A percentile compares a stretch with the other conserved stretches of the same genome.
phyloP scores from a whole-genome alignment of 1,140 invertebrate species.

The Drosophila suzukii region DNA sequence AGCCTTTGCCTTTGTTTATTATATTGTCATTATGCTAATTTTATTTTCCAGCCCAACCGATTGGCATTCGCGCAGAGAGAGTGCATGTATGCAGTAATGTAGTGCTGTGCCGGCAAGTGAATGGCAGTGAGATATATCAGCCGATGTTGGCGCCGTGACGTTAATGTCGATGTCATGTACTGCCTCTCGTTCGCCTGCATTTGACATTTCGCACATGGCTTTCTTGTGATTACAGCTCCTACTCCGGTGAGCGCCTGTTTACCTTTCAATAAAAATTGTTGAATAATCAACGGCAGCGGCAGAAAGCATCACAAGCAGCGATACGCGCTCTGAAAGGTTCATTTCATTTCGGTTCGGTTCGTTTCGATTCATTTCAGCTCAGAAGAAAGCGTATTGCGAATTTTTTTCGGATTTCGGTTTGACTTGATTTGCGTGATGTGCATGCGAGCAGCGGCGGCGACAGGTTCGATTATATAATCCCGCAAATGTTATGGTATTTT shows the following conservation, averaged over 20 bases:
- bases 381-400: slow-evolving; percentile 79
- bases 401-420: slow-evolving; percentile 35
- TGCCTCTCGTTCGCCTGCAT: slow-evolving; percentile 49
- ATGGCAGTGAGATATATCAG: slow-evolving; percentile 52
- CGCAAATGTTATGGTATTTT: slow-evolving; percentile 80
- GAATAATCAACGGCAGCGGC: slow-evolving; percentile 66
- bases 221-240: slow-evolving; percentile 62
- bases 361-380: slow-evolving; percentile 21
- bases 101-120: slow-evolving; percentile 51
- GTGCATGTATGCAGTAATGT: slow-evolving; percentile 19
- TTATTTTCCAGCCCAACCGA: slow-evolving; percentile 68
- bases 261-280: slow-evolving; percentile 80
- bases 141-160: slow-evolving; percentile 59
- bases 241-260: slow-evolving; percentile 69
- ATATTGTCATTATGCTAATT: slow-evolving; percentile 82
- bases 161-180: slow-evolving; percentile 78
- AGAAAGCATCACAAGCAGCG: slow-evolving; percentile 37
- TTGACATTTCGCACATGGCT: slow-evolving; percentile 80
- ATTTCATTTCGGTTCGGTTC: slow-evolving; percentile 47
- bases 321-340: slow-evolving; percentile 71
- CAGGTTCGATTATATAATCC: slow-evolving; percentile 63
- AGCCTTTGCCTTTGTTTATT: slow-evolving; percentile 69
- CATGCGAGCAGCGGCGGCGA: slow-evolving; percentile 54
- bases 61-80: slow-evolving; percentile 42
- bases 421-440: slow-evolving; percentile 81